phyloP scores from a whole-genome alignment of 2,113 vertebrate species.

The Scopus umbretta region DNA sequence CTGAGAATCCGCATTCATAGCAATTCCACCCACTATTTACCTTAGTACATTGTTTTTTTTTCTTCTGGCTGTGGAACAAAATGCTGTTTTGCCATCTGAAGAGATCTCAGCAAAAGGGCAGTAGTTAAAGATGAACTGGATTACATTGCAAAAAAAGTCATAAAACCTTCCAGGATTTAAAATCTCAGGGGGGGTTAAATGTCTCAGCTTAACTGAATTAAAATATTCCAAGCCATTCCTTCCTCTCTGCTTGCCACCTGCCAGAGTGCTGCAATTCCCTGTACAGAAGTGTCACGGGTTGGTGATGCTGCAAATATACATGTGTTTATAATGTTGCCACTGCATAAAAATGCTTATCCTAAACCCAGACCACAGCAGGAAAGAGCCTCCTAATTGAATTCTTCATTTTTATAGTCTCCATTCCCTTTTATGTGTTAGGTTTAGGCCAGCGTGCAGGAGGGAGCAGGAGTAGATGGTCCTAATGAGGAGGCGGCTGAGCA shows the following conservation, averaged over 20 bases:
- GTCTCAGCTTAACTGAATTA: background rate
- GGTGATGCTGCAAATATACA: background rate
- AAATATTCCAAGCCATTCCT: background rate
- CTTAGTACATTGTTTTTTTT: background rate
- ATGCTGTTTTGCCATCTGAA: background rate
- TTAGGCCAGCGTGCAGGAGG: background rate
- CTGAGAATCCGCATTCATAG: background rate
- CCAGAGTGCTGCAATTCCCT: background rate
- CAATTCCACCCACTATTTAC: background rate
- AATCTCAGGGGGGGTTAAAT: background rate
- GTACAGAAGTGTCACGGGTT: background rate
- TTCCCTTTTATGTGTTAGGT: background rate
- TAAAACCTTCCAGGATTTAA: background rate
- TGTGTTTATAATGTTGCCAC: background rate
- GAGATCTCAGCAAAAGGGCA: background rate
- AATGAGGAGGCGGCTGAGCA: background rate
- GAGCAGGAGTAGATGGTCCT: background rate
- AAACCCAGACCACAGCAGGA: background rate
- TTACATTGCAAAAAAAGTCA: background rate
- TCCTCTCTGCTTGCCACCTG: background rate
- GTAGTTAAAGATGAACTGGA: background rate
- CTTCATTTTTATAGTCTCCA: background rate
- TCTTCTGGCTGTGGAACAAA: background rate
- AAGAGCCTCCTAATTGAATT: background rate
- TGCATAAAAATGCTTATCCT: background rate